Conservation (phyloP, 2,888 invertebrate genomes). For the Hypomecis punctinalis region DNA sequence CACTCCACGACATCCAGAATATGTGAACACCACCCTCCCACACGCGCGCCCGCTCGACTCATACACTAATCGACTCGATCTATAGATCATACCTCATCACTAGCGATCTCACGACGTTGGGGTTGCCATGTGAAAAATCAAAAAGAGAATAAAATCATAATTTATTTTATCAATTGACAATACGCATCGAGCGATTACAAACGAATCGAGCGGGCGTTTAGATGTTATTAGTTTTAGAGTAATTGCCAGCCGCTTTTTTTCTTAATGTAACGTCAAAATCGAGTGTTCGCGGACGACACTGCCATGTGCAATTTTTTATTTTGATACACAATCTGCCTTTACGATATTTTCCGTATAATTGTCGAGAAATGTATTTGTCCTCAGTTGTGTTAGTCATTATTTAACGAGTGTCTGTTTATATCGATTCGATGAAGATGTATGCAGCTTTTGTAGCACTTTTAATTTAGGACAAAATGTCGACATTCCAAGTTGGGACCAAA, state of each 20-base stretch:
- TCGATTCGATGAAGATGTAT: slow-evolving; percentile 61
- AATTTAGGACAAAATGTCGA: slow-evolving; percentile 65
- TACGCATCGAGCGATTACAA: slow-evolving; percentile 9
- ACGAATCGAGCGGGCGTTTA: slow-evolving; percentile 69
- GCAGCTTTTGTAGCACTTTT: slow-evolving; percentile 55
- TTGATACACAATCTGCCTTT: slow-evolving; percentile 65
- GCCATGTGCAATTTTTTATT: slow-evolving; percentile 80
- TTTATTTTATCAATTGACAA: slow-evolving; percentile 25
- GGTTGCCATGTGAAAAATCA: slow-evolving; percentile 24
- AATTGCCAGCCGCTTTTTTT: slow-evolving; percentile 81
- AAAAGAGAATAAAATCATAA: background rate
- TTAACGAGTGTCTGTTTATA: slow-evolving; percentile 67
- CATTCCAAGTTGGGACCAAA: slow-evolving; percentile 82
- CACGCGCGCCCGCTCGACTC: slow-evolving; percentile 49
- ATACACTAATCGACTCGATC: slow-evolving; percentile 35
- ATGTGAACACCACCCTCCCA: slow-evolving; percentile 89
- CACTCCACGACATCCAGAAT: slow-evolving; percentile 99
- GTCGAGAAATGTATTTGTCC: slow-evolving; percentile 69
- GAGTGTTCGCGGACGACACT: slow-evolving; percentile 81
- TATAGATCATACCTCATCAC: slow-evolving; percentile 27
- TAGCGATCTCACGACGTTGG: slow-evolving; percentile 11
- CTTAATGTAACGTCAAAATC: slow-evolving; percentile 70
- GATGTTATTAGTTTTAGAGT: slow-evolving; percentile 78
- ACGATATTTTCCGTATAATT: slow-evolving; percentile 65
- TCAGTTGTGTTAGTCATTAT: slow-evolving; percentile 71